Evolutionary conservation across 2,888 invertebrate species (phyloP).

Genomic region (Cephus pulcher): DNA sequence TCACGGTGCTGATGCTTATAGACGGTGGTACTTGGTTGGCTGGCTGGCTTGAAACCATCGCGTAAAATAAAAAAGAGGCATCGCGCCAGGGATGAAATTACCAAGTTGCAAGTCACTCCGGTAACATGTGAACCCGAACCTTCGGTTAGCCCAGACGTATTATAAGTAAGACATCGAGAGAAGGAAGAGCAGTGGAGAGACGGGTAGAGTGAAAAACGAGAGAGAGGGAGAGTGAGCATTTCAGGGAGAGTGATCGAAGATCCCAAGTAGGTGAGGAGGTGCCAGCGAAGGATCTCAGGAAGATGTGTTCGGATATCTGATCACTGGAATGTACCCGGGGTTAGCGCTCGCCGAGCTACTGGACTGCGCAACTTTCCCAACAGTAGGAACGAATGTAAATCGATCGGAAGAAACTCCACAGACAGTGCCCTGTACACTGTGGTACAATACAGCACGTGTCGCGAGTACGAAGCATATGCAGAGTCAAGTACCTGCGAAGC

Average conservation of each 20-base stretch:
- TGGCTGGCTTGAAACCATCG: slow-evolving; percentile 17
- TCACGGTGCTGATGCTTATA: slow-evolving; percentile 18
- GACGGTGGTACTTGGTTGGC: slow-evolving; percentile 10
- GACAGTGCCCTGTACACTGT: no score
- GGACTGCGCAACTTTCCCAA: no score
- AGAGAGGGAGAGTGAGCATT: no score
- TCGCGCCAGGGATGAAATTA: slow-evolving; percentile 60
- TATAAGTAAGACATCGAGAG: slow-evolving; percentile 48
- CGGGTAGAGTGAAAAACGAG: slow-evolving; percentile 30
- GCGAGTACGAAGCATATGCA: no score
- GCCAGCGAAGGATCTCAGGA: no score
- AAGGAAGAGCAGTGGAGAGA: slow-evolving; percentile 12
- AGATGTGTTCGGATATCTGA: slow-evolving; percentile 35
- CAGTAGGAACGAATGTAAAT: no score
- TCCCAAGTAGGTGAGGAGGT: no score
- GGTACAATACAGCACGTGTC: no score
- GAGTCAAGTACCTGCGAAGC: no score
- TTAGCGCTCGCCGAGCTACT: slow-evolving; percentile 1
- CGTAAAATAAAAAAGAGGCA: slow-evolving; percentile 45
- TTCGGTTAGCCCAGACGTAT: slow-evolving; percentile 25
- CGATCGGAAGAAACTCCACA: no score
- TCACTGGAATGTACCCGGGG: slow-evolving; percentile 40
- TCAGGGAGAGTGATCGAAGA: no score
- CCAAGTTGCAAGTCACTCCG: slow-evolving; percentile 60
- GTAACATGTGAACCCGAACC: slow-evolving; percentile 41